Evolutionary conservation across 1,140 invertebrate genomes (phyloP).

Genomic region (Marisa cornuarietis): DNA sequence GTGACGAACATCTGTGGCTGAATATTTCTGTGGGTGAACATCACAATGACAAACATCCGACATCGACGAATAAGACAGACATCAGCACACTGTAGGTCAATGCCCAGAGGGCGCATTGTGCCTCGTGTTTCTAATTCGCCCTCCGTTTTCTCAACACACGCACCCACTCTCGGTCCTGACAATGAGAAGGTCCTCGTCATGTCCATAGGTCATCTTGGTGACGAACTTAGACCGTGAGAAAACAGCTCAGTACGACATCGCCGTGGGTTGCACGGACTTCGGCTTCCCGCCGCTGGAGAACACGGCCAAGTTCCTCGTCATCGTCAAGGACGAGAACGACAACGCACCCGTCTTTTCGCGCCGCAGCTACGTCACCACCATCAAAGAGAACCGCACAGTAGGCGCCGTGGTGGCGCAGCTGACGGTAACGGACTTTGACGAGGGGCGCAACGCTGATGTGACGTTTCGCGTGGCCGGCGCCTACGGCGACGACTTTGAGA

Average conservation of each 20-base stretch:
- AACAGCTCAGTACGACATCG: constrained; percentile 31
- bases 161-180: background rate
- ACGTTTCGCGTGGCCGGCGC: constrained; percentile 75
- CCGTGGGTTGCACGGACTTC: constrained; percentile 35
- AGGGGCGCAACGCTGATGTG: constrained; percentile 79
- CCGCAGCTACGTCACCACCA: constrained; percentile 77
- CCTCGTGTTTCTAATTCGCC: background rate
- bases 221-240: constrained; percentile 37
- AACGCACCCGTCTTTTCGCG: constrained; percentile 84
- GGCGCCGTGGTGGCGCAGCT: constrained; percentile 64
- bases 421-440: constrained; percentile 81
- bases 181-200: background rate
- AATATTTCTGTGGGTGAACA: too few relatives aligned
- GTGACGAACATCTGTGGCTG: too few relatives aligned
- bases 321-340: constrained; percentile 90
- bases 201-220: constrained; percentile 34
- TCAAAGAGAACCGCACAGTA: constrained; percentile 34
- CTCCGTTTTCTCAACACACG: background rate
- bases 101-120: background rate
- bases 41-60: too few relatives aligned
- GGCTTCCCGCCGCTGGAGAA: constrained; percentile 39
- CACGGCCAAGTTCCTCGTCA: constrained; percentile 67
- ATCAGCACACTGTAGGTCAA: background rate
- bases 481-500: constrained; percentile 30
- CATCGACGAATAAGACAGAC: too few relatives aligned